Evolutionary conservation across 2,888 invertebrate genomes (phyloP).

Genomic region (Muschampia plurimacula): DNA sequence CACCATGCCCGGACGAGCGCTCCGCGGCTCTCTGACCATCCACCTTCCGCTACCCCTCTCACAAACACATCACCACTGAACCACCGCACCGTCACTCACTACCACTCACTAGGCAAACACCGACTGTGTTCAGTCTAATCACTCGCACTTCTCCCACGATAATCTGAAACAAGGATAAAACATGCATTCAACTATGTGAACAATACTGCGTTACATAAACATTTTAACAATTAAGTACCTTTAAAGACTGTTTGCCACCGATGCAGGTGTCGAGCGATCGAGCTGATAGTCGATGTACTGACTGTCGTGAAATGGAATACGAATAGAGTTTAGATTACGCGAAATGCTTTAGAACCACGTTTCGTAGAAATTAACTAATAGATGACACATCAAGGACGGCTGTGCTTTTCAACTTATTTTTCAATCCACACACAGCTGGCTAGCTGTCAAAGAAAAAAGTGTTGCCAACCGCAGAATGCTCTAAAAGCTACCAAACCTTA

Average conservation of each 20-base stretch:
- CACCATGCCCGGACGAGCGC: conserved; percentile 82
- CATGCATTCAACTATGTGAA: conserved; percentile 70
- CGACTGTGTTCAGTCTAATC: background rate
- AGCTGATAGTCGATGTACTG: conserved; percentile 1
- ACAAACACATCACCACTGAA: conserved; percentile 56
- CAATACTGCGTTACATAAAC: conserved; percentile 83
- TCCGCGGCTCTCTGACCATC: conserved; percentile 72
- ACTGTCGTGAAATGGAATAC: background rate
- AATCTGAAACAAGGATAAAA: conserved; percentile 81
- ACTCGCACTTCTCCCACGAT: conserved; percentile 56
- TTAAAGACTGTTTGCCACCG: conserved; percentile 66
- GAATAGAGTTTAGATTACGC: conserved; percentile 13
- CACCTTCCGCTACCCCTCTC: conserved; percentile 60
- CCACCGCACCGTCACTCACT: conserved; percentile 50
- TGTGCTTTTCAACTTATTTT: conserved; percentile 75
- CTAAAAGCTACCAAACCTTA: conserved; percentile 41
- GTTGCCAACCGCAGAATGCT: conserved; percentile 62
- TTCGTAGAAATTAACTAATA: conserved; percentile 71
- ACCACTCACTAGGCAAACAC: background rate
- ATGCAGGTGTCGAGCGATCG: conserved; percentile 47
- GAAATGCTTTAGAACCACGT: conserved; percentile 59
- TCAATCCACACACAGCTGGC: conserved; percentile 81
- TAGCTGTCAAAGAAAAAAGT: conserved; percentile 69
- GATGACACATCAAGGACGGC: conserved; percentile 83
- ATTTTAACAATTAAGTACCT: conserved; percentile 65